Evolutionary conservation across 2,888 invertebrate genomes (phyloP).

Genomic region (Dastarcus helophoroides): DNA sequence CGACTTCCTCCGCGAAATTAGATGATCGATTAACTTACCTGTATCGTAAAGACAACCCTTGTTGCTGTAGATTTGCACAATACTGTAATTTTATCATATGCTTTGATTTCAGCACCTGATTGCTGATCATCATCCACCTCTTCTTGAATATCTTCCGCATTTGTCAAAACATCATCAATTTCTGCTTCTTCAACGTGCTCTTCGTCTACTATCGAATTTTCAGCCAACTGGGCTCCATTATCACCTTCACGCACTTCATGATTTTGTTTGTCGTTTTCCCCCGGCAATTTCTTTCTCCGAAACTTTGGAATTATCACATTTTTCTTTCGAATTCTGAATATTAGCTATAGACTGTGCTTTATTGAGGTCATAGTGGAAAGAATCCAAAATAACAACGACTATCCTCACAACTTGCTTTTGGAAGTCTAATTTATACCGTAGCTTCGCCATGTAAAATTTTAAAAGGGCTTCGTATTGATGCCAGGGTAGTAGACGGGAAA

Average conservation of each 20-base stretch:
- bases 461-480: constrained; percentile 75
- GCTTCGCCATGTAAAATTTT: constrained; percentile 65
- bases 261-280: constrained; percentile 5
- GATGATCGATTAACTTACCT: constrained; percentile 18
- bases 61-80: constrained; percentile 63
- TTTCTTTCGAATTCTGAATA: constrained; percentile 6
- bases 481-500: constrained; percentile 77
- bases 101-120: constrained; percentile 17
- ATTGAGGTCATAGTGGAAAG: constrained; percentile 83
- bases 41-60: constrained; percentile 48
- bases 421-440: constrained; percentile 58
- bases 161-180: constrained; percentile 26
- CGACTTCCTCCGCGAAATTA: too few relatives aligned
- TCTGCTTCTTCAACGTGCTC: constrained; percentile 29
- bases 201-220: constrained; percentile 20
- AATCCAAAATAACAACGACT: constrained; percentile 69
- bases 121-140: constrained; percentile 19
- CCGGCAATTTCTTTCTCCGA: too few relatives aligned
- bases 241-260: constrained; percentile 32
- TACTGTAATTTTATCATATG: constrained; percentile 39
- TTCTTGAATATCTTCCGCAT: constrained; percentile 23
- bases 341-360: constrained; percentile 37
- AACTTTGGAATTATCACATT: neutral
- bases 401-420: constrained; percentile 76
- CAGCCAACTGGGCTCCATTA: constrained; percentile 23